Percentiles rank a stretch among this genome's conserved stretches.
Conservation (phyloP, 2,888 invertebrate genomes). For the Linyphia triangularis region DNA sequence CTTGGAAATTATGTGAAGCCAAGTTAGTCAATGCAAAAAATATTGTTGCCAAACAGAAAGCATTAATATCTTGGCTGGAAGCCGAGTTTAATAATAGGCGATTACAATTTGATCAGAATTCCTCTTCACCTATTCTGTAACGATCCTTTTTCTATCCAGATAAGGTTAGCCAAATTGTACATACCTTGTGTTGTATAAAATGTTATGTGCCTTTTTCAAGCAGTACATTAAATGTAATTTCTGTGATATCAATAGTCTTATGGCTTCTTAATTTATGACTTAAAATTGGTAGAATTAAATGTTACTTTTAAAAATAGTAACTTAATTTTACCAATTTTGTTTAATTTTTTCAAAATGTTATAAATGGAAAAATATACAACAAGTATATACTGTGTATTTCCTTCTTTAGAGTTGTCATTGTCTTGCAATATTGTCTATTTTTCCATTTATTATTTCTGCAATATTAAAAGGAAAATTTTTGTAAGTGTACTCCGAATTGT, state of each 20-base stretch:
- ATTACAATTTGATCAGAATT: background rate
- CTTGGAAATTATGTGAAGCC: slow-evolving; percentile 27
- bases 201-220: slow-evolving; percentile 2
- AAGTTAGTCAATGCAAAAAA: slow-evolving; percentile 31
- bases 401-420: background rate
- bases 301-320: background rate
- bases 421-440: background rate
- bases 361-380: background rate
- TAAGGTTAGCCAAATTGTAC: background rate
- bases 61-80: slow-evolving; percentile 10
- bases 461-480: slow-evolving; percentile 16
- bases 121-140: background rate
- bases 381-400: background rate
- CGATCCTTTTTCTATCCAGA: background rate
- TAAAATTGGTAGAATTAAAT: background rate
- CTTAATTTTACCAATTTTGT: background rate
- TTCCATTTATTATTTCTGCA: slow-evolving; percentile 6
- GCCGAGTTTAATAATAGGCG: background rate
- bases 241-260: background rate
- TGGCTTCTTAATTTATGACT: background rate
- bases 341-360: background rate
- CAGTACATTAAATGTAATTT: background rate
- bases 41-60: slow-evolving; percentile 9
- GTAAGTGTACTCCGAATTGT: slow-evolving; percentile 1
- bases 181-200: background rate